Conservation (phyloP, 2,888 invertebrate genomes). For the Cantharis flavilabris region DNA sequence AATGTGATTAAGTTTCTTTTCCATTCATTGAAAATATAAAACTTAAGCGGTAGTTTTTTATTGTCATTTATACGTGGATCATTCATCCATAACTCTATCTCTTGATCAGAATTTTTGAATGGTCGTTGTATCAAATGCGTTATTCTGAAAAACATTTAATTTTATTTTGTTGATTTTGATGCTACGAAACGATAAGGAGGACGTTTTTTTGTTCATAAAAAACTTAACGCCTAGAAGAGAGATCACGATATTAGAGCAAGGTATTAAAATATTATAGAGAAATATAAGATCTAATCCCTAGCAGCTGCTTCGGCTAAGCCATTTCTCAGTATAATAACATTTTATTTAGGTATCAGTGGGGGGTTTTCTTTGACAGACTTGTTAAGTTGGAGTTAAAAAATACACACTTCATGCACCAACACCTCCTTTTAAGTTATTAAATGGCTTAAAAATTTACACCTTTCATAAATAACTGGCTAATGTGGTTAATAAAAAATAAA, state of each 20-base stretch:
- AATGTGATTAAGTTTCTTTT: constrained; percentile 19
- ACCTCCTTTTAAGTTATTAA: constrained; percentile 43
- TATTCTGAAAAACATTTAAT: constrained; percentile 20
- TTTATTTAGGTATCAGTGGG: constrained; percentile 46
- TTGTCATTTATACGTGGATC: constrained; percentile 20
- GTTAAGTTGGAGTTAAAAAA: constrained; percentile 48
- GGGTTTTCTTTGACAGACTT: constrained; percentile 48
- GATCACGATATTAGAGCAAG: constrained; percentile 18
- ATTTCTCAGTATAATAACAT: constrained; percentile 51
- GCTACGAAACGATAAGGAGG: background rate
- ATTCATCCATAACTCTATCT: constrained; percentile 37
- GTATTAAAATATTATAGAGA: constrained; percentile 32
- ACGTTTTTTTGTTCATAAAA: background rate
- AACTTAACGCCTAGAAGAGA: constrained; percentile 9
- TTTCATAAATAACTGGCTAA: constrained; percentile 40
- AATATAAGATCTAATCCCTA: constrained; percentile 45
- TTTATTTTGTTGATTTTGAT: background rate
- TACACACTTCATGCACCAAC: constrained; percentile 48
- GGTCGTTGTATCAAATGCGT: constrained; percentile 24
- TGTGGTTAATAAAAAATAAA: constrained; percentile 27
- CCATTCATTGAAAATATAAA: constrained; percentile 13
- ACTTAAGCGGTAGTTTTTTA: constrained; percentile 21
- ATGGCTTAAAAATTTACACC: constrained; percentile 43
- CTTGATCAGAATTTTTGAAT: constrained; percentile 34
- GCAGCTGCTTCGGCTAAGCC: constrained; percentile 47